Evolutionary conservation across 2,113 vertebrate genomes (phyloP).

Genomic region (Gorilla gorilla): DNA sequence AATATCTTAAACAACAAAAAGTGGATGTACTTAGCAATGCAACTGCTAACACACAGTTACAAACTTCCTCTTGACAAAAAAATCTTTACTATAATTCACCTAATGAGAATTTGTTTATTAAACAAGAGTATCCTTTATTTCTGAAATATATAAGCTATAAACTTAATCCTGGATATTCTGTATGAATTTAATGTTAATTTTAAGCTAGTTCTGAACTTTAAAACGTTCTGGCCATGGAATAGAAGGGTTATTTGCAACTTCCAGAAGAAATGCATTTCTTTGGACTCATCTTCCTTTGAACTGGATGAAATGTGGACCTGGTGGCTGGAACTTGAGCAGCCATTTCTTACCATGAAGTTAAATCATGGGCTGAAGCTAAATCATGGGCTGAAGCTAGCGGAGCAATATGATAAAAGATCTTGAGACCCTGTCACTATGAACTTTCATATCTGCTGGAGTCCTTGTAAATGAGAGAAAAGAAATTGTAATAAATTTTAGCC

Average conservation of each 20-base stretch:
- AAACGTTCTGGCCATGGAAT: neutral
- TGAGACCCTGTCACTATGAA: neutral
- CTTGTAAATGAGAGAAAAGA: neutral
- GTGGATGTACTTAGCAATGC: neutral
- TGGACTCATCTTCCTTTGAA: neutral
- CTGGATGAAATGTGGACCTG: neutral
- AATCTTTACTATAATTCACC: neutral
- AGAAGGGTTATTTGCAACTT: neutral
- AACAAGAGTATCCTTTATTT: neutral
- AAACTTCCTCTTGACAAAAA: neutral
- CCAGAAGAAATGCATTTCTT: neutral
- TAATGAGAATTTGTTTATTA: neutral
- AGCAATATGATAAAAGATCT: neutral
- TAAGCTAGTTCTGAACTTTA: neutral
- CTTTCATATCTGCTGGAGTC: neutral
- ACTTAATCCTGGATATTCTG: neutral
- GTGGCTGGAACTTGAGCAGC: neutral
- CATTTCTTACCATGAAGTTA: neutral
- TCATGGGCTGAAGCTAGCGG: neutral
- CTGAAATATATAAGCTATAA: neutral
- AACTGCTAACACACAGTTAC: neutral
- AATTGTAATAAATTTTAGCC: neutral
- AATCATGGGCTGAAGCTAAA: neutral
- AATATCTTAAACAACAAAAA: neutral
- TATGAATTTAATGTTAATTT: neutral